These are phyloP conservation scores for Zaprionus lineosus DNA, from an alignment of 2,888 invertebrate species.

Conservation along the genomic window DNA sequence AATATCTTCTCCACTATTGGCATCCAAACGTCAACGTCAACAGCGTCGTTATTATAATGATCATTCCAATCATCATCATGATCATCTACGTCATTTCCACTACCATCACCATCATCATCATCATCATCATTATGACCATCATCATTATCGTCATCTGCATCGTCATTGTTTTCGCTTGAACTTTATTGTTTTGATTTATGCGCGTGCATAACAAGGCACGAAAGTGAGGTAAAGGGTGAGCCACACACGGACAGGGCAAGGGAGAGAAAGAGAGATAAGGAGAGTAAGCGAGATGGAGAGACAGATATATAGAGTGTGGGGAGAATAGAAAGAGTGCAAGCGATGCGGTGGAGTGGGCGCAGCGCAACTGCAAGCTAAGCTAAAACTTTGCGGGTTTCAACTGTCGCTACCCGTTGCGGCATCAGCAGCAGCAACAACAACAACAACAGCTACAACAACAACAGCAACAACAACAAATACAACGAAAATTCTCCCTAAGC, in stretches of 20 bases:
- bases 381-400: conserved; percentile 71
- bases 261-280: background rate
- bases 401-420: conserved; percentile 27
- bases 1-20: conserved; percentile 34
- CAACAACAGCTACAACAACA: background rate
- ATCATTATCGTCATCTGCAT: background rate
- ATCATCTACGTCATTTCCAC: conserved; percentile 13
- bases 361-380: conserved; percentile 47
- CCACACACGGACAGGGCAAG: background rate
- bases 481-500: background rate
- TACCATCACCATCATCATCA: conserved; percentile 9
- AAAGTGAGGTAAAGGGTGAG: background rate
- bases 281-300: background rate
- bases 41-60: conserved; percentile 23
- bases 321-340: background rate
- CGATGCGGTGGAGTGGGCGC: conserved; percentile 20
- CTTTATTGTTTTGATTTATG: conserved; percentile 79
- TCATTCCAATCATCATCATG: conserved; percentile 16
- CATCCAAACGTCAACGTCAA: conserved; percentile 50
- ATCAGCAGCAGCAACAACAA: background rate
- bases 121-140: conserved; percentile 7
- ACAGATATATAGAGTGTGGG: background rate
- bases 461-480: background rate
- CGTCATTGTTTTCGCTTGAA: conserved; percentile 75
- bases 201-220: conserved; percentile 50